phyloP scores from a whole-genome alignment of 2,113 vertebrate genomes.

The Prunella fulvescens region DNA sequence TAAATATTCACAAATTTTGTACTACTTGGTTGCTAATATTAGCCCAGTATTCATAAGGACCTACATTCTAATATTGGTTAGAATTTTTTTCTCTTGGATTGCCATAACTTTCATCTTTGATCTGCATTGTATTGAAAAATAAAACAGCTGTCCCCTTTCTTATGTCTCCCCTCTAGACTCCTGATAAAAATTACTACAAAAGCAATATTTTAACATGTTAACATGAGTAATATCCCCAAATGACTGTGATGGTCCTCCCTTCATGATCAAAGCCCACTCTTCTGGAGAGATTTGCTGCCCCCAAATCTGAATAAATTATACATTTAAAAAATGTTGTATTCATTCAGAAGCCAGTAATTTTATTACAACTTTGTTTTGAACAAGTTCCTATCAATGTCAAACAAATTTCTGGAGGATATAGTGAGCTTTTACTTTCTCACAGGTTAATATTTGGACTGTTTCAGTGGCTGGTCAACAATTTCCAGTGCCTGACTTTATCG shows the following conservation, averaged over 20 bases:
- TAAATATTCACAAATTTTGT: conserved; percentile 54
- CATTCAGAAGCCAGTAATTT: not conserved
- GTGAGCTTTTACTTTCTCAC: not conserved
- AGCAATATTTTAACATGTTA: not conserved
- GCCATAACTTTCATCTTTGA: not conserved
- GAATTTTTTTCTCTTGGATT: not conserved
- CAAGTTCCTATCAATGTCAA: not conserved
- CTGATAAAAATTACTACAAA: not conserved
- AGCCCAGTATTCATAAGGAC: conserved; percentile 21
- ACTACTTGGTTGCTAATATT: conserved; percentile 37
- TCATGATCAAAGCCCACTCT: not conserved
- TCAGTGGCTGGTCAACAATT: not conserved
- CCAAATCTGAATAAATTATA: not conserved
- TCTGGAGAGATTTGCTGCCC: not conserved
- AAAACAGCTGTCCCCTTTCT: not conserved
- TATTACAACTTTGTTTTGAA: not conserved
- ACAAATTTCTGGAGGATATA: not conserved
- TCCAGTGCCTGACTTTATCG: not conserved
- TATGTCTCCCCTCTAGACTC: not conserved
- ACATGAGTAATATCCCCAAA: not conserved
- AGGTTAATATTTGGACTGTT: not conserved
- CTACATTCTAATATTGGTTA: not conserved
- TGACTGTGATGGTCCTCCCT: not conserved
- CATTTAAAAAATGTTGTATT: not conserved
- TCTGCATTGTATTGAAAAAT: not conserved